Evolutionary conservation across 1,140 invertebrate species (phyloP).

Genomic region (Plodia interpunctella): DNA sequence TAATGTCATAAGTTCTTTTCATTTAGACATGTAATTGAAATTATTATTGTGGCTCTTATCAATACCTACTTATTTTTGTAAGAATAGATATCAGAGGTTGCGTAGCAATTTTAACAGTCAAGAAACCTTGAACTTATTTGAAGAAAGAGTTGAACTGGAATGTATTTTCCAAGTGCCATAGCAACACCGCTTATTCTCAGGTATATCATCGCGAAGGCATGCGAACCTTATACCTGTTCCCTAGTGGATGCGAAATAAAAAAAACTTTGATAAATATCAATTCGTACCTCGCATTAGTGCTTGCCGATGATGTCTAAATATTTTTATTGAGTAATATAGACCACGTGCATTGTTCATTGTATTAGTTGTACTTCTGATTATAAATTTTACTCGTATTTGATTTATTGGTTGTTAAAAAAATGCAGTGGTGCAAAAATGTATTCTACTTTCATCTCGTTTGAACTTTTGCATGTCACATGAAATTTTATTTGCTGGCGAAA

Average conservation of each 20-base stretch:
- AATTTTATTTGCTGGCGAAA: too few relatives aligned
- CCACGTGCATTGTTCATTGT: neutral
- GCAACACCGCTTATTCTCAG: slow-evolving; percentile 7
- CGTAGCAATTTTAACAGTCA: neutral
- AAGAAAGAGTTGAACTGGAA: slow-evolving; percentile 26
- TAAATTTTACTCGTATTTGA: neutral
- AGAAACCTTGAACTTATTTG: slow-evolving; percentile 3
- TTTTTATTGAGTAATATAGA: too few relatives aligned
- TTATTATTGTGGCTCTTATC: neutral
- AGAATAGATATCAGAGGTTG: slow-evolving; percentile 5
- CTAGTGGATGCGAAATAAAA: slow-evolving; percentile 22
- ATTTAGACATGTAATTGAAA: neutral
- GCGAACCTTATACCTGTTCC: slow-evolving; percentile 44
- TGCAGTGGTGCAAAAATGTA: too few relatives aligned
- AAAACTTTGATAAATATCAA: slow-evolving; percentile 24
- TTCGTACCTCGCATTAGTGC: neutral
- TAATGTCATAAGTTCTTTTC: neutral
- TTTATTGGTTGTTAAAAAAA: neutral
- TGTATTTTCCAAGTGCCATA: slow-evolving; percentile 26
- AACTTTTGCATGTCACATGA: too few relatives aligned
- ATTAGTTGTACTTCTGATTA: neutral
- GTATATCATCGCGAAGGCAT: slow-evolving; percentile 50
- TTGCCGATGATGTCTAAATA: neutral
- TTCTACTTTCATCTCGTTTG: too few relatives aligned
- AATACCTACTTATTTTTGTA: neutral